Percentiles rank a stretch among this genome's conserved stretches.
Evolutionary conservation across 1,140 invertebrate genomes (phyloP).

Genomic region (Cylas formicarius): DNA sequence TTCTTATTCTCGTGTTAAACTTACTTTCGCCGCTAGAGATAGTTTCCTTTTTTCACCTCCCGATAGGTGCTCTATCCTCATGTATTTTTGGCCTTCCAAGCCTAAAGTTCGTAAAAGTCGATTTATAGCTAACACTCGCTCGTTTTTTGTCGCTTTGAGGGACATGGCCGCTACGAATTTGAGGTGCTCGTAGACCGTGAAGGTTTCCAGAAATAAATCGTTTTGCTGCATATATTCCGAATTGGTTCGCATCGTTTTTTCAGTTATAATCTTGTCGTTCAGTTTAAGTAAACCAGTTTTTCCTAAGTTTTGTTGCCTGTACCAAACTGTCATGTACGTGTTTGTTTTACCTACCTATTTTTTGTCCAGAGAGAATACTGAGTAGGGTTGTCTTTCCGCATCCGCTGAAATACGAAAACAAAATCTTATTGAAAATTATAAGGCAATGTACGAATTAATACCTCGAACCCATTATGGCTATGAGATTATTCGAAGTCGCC

Average conservation of each 20-base stretch:
- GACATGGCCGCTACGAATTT: conserved; percentile 55
- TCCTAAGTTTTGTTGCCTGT: conserved; percentile 41
- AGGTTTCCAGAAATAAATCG: conserved; percentile 58
- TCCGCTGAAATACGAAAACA: conserved; percentile 47
- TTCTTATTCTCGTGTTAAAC: conserved; percentile 6
- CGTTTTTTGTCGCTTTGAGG: conserved; percentile 10
- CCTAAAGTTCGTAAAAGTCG: conserved; percentile 42
- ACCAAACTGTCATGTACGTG: conserved; percentile 13
- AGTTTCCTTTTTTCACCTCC: conserved; percentile 84
- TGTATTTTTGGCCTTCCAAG: conserved; percentile 51
- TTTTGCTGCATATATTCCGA: conserved; percentile 68
- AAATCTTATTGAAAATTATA: conserved; percentile 14
- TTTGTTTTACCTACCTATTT: conserved; percentile 44
- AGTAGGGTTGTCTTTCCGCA: conserved; percentile 66
- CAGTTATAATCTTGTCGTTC: conserved; percentile 55
- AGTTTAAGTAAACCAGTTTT: conserved; percentile 58
- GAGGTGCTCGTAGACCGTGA: conserved; percentile 66
- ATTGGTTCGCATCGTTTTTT: conserved; percentile 56
- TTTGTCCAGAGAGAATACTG: conserved; percentile 58
- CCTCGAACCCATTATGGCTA: conserved; percentile 47
- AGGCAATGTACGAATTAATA: conserved; percentile 26
- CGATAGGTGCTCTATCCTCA: conserved; percentile 48
- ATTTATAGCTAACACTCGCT: conserved; percentile 16
- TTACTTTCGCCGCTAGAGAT: conserved; percentile 58
- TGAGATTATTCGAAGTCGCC: conserved; percentile 39